These are phyloP conservation scores for Labeo catla DNA, from an alignment of 2,113 vertebrate species.

Conservation along the genomic window DNA sequence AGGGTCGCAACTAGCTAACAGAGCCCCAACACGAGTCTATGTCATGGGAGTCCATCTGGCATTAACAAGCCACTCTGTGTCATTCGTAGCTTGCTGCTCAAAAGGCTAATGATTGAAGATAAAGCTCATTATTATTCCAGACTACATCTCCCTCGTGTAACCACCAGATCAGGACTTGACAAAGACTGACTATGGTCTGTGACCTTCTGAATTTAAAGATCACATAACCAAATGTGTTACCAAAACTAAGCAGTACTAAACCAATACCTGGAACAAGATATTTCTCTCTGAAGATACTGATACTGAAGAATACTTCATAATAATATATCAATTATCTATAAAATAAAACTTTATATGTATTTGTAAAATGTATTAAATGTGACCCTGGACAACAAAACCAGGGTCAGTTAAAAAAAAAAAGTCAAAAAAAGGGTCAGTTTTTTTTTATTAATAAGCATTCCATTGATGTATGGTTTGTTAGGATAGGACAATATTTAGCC, in stretches of 20 bases:
- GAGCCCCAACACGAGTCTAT: slow-evolving; percentile 23
- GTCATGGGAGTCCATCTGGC: slow-evolving; percentile 28
- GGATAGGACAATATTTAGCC: too few species aligned
- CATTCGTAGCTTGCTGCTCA: slow-evolving; percentile 33
- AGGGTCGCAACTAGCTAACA: slow-evolving; percentile 29
- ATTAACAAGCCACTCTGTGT: slow-evolving; percentile 28
- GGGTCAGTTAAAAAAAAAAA: too few species aligned
- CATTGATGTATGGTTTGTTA: too few species aligned
- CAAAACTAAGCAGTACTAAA: not conserved
- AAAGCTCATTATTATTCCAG: slow-evolving; percentile 39
- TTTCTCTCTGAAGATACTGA: too few species aligned
- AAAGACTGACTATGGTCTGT: slow-evolving; percentile 21
- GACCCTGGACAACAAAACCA: too few species aligned
- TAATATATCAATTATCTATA: not conserved
- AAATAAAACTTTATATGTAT: not conserved
- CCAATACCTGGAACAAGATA: not conserved
- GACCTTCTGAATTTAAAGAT: slow-evolving; percentile 32
- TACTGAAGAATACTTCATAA: not conserved
- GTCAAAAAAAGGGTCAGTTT: too few species aligned
- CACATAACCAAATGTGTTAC: not conserved
- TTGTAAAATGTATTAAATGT: too few species aligned
- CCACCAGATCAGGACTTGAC: slow-evolving; percentile 13
- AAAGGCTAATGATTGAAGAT: slow-evolving; percentile 17
- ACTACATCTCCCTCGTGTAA: slow-evolving; percentile 30
- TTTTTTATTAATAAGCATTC: too few species aligned